Conservation (phyloP, 2,113 vertebrate genomes). For the Motacilla tschutschensis region DNA sequence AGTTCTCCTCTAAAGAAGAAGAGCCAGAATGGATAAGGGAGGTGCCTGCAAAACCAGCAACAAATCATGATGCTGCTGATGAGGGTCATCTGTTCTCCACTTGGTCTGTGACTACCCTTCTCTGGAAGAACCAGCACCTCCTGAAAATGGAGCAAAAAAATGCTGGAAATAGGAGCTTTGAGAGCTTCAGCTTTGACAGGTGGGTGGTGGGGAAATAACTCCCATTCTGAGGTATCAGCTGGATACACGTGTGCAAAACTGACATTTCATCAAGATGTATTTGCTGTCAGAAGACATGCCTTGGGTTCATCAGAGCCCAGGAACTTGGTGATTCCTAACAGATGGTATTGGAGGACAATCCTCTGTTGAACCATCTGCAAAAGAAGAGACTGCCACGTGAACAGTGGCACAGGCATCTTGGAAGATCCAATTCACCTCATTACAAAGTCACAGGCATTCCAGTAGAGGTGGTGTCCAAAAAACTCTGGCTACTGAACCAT, state of each 20-base stretch:
- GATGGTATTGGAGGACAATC: too few species aligned
- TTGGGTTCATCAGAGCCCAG: not conserved
- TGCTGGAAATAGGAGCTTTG: not conserved
- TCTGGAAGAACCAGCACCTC: fast-evolving
- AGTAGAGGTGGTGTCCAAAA: fast-evolving
- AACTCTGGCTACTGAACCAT: not conserved
- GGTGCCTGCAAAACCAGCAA: not conserved
- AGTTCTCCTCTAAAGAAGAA: not conserved
- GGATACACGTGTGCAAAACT: not conserved
- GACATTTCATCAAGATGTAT: too few species aligned
- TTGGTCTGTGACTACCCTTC: not conserved
- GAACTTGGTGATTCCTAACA: not conserved
- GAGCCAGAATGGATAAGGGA: not conserved
- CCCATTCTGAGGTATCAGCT: not conserved
- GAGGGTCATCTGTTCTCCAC: not conserved
- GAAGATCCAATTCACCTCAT: not conserved
- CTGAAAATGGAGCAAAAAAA: not conserved
- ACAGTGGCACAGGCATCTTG: fast-evolving
- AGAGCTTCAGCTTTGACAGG: not conserved
- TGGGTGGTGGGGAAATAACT: not conserved
- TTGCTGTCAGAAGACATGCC: not conserved
- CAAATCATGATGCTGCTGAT: not conserved
- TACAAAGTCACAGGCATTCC: not conserved
- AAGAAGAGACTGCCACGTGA: fast-evolving
- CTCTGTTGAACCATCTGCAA: not conserved